Percentiles rank a stretch among this genome's conserved stretches.
These are phyloP conservation scores for Lepus townsendii DNA, from an alignment of 2,797 vertebrate species.

Conservation along the genomic window DNA sequence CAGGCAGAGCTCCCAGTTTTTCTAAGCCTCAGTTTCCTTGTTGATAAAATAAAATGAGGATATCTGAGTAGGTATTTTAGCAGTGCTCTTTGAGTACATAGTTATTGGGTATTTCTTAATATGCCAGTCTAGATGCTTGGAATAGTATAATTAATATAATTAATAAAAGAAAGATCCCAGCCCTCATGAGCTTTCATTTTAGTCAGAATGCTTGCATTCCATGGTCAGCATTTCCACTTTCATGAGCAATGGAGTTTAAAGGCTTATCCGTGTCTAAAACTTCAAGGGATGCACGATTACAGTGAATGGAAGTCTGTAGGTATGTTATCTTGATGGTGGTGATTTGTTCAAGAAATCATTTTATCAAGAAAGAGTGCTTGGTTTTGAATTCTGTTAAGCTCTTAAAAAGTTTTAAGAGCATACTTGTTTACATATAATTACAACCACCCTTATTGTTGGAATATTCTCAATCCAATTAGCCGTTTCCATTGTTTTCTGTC, in stretches of 20 bases:
- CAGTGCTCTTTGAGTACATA: conserved; percentile 34
- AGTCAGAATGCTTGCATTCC: not conserved
- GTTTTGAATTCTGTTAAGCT: conserved; percentile 35
- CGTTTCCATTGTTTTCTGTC: conserved; percentile 33
- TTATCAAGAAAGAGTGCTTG: conserved; percentile 67
- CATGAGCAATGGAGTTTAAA: conserved; percentile 22
- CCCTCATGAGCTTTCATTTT: conserved; percentile 4
- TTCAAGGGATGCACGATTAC: conserved; percentile 10
- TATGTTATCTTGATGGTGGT: conserved; percentile 68
- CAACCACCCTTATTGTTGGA: not conserved
- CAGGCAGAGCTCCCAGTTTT: not conserved
- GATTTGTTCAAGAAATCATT: conserved; percentile 71
- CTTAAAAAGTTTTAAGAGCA: conserved; percentile 59
- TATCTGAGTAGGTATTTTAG: conserved; percentile 27
- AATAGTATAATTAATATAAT: not conserved
- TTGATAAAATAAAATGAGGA: conserved; percentile 14
- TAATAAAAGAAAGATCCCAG: not conserved
- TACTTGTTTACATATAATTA: conserved; percentile 47
- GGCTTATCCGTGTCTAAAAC: conserved; percentile 9
- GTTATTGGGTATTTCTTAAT: not conserved
- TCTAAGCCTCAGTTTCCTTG: conserved; percentile 26
- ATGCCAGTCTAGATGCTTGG: not conserved
- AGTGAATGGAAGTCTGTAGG: conserved; percentile 40
- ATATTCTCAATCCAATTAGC: not conserved
- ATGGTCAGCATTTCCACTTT: not conserved